A percentile compares a stretch with the other conserved stretches of the same genome.
Conservation (phyloP, 2,888 invertebrate species). For the Colletes collaris region DNA sequence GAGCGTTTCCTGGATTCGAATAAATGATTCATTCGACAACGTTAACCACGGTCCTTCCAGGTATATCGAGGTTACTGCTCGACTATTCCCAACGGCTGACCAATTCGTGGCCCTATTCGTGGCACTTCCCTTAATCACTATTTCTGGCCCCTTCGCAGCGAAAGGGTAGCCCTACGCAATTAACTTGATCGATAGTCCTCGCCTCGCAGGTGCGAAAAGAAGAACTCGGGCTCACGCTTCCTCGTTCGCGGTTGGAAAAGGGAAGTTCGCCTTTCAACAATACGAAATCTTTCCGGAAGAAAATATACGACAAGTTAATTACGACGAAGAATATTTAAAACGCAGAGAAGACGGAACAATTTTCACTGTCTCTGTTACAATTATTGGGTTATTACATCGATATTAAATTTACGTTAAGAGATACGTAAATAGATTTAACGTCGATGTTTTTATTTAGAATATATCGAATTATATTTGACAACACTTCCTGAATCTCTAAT, state of each 20-base stretch:
- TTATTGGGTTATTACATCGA: no score
- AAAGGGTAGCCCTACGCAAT: constrained; percentile 32
- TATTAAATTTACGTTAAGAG: no score
- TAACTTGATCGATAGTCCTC: constrained; percentile 48
- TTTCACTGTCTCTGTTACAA: no score
- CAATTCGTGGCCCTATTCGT: constrained; percentile 31
- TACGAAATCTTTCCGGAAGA: no score
- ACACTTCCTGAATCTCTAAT: no score
- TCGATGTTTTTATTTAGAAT: no score
- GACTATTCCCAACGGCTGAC: constrained; percentile 23
- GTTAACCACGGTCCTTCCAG: constrained; percentile 1
- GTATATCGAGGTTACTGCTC: constrained; percentile 47
- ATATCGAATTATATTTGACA: no score
- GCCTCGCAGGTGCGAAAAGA: constrained; percentile 21
- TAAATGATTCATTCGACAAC: constrained; percentile 30
- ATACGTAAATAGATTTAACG: no score
- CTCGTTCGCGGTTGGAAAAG: no score
- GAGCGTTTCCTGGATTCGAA: neutral
- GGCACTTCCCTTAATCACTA: constrained; percentile 33
- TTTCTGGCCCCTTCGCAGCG: constrained; percentile 16
- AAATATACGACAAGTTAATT: no score
- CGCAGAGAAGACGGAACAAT: no score
- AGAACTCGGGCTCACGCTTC: neutral
- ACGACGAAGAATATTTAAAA: no score
- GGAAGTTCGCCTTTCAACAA: neutral